Evolutionary conservation across 2,888 invertebrate species (phyloP), one percentile per base, ranked within the genome.

Genomic region (Eupithecia exiguata): DNA sequence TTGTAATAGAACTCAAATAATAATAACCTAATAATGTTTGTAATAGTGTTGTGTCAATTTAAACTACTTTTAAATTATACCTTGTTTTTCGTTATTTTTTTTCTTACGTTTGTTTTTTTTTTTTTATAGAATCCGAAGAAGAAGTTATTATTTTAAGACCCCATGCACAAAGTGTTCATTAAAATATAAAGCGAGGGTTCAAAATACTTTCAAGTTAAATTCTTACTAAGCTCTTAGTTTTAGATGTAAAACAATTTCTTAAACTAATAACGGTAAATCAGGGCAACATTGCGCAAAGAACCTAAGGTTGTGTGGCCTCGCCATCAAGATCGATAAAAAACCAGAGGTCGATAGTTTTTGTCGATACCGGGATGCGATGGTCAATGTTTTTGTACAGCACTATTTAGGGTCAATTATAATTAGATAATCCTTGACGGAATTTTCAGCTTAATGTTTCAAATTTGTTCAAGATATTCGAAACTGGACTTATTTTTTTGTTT

Each of bases 311-410:
- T 68, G 18, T 49, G 58, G 69, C 89, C 89, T 90, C 84, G 88
- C 18, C 71, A 75, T 76, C 78, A 66, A 75, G 69, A 78, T 81
- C 81, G 73, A 79, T 85, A 87, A 88, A 84, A 86, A 83, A 80
- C 85, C 87, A 87, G 80, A 87, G 89, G 89, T 89, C 85, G 82
- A 82, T 78, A 76, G 79, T 89, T 89, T 89, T 88, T 88, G 80
- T 76, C 73, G 70, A 79, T 68, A 68, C 74, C 75, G 88, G 89
- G 90, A 90, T 89, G 69, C 81, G 87, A 89, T 86, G 88, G 88
- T 78, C 89, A 81, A 21, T 68, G 81, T 85, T 86, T 88, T 90
- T 84, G 82, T 80, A 36, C 74, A 66, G 69, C 78, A 77, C 81
- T 83, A 85, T 84, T 71, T 74, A 83, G 85, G 86, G 88, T 87